phyloP scores from a whole-genome alignment of 2,113 vertebrate species.

The Oncorhynchus masou region DNA sequence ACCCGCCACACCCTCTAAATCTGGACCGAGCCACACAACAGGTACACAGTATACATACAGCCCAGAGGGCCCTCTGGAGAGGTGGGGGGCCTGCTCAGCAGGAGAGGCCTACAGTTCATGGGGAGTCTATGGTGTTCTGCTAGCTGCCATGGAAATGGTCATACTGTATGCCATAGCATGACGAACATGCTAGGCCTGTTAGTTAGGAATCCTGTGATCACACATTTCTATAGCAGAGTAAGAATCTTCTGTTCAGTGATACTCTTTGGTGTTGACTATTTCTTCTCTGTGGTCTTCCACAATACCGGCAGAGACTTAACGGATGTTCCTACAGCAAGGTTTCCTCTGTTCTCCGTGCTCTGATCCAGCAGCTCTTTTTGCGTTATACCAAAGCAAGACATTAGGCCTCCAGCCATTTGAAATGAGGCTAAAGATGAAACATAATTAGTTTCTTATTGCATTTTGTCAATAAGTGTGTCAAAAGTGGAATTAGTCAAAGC shows the following conservation, averaged over 20 bases:
- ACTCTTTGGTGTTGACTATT: not conserved
- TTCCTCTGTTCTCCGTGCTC: constrained; percentile 47
- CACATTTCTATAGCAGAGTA: no score
- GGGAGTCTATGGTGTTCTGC: no score
- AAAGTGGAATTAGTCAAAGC: constrained; percentile 82
- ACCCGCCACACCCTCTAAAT: constrained; percentile 86
- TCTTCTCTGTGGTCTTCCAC: constrained; percentile 43
- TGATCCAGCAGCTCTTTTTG: constrained; percentile 49
- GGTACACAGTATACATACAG: constrained; percentile 45
- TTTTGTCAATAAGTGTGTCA: constrained; percentile 80
- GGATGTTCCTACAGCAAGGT: constrained; percentile 29
- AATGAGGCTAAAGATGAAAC: constrained; percentile 71
- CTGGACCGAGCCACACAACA: constrained; percentile 85
- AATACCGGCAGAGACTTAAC: no score
- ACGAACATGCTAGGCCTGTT: not conserved
- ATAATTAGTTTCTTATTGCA: constrained; percentile 80
- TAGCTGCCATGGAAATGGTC: no score
- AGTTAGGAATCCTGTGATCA: not conserved
- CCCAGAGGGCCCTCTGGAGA: no score
- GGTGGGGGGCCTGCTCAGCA: no score
- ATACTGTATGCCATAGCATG: no score
- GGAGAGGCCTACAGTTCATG: no score
- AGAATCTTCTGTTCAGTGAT: not conserved
- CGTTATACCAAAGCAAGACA: constrained; percentile 65
- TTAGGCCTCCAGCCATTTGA: constrained; percentile 61